phyloP scores from a whole-genome alignment of 2,113 vertebrate genomes.

The Sapayoa aenigma region DNA sequence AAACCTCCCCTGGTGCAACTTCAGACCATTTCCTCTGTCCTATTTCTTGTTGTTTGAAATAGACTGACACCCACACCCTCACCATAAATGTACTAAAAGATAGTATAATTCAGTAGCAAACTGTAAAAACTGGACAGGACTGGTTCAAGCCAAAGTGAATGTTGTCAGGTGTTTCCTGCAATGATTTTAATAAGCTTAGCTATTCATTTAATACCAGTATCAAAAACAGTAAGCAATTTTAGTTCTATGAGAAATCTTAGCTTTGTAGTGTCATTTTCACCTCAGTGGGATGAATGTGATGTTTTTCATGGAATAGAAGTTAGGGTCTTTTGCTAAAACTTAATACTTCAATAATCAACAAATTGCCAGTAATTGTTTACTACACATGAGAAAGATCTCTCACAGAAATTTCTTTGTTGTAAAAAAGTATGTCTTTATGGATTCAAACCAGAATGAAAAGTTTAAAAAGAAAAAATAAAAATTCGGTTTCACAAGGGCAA shows the following conservation, averaged over 20 bases:
- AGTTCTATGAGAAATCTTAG: background rate
- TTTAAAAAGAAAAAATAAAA: background rate
- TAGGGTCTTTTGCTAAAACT: background rate
- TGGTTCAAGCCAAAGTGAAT: background rate
- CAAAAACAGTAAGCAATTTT: background rate
- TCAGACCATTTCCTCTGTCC: background rate
- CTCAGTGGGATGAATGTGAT: background rate
- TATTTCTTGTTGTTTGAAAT: background rate
- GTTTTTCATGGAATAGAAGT: background rate
- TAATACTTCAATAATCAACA: background rate
- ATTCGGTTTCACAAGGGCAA: background rate
- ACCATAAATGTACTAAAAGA: background rate
- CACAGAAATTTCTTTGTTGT: background rate
- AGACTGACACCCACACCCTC: background rate
- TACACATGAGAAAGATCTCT: background rate
- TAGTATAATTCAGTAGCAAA: background rate
- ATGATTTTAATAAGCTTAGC: background rate
- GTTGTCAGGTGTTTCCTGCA: background rate
- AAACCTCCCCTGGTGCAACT: background rate
- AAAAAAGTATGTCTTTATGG: background rate
- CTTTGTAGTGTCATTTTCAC: background rate
- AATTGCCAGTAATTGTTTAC: background rate
- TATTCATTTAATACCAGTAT: background rate
- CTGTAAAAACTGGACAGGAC: background rate
- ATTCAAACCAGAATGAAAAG: background rate